These are phyloP conservation scores for Alexandromys fortis DNA, from an alignment of 2,113 vertebrate genomes.

Conservation along the genomic window DNA sequence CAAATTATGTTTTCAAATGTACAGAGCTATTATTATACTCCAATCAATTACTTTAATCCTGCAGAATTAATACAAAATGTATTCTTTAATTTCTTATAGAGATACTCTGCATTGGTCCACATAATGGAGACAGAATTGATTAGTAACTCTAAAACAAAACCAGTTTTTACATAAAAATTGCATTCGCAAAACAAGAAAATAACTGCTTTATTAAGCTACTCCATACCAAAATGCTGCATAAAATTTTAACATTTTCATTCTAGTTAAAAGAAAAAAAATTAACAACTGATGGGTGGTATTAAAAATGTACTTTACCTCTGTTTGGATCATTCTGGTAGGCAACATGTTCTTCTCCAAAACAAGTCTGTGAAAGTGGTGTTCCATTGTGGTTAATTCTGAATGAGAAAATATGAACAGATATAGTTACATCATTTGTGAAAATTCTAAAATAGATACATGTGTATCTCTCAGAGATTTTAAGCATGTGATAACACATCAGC, in stretches of 20 bases:
- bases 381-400: slow-evolving; percentile 17
- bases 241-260: slow-evolving; percentile 27
- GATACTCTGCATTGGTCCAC: neutral
- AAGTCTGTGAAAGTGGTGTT: neutral
- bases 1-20: neutral
- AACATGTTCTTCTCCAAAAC: neutral
- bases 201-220: neutral
- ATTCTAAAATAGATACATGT: neutral
- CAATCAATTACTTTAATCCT: neutral
- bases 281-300: slow-evolving; percentile 10
- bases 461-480: slow-evolving; percentile 40
- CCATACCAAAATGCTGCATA: neutral
- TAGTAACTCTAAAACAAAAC: slow-evolving; percentile 3
- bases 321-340: slow-evolving; percentile 20
- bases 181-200: slow-evolving; percentile 12
- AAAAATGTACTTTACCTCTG: neutral
- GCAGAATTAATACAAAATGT: neutral
- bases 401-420: neutral
- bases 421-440: neutral
- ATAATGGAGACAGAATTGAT: neutral
- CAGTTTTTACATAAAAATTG: slow-evolving; percentile 11
- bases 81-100: neutral
- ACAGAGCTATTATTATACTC: neutral
- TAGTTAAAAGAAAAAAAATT: slow-evolving; percentile 21
- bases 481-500: neutral